Conservation (phyloP, 1,140 invertebrate species). For the Drosophila subpulchrella region DNA sequence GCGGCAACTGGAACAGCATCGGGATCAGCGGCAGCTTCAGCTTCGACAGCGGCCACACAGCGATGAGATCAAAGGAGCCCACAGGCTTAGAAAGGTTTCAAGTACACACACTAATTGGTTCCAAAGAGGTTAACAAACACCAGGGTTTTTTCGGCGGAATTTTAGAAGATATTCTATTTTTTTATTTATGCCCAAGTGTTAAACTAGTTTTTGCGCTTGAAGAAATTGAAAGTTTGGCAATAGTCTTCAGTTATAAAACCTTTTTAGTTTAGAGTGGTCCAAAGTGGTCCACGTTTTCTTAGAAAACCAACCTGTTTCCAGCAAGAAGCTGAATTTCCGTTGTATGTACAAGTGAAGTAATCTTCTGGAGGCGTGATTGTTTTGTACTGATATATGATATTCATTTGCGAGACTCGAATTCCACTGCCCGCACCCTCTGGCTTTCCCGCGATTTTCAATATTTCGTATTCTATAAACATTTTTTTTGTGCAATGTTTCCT, state of each 20-base stretch:
- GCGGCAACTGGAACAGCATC: constrained; percentile 45
- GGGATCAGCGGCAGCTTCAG: constrained; percentile 13
- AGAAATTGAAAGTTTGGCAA: neutral
- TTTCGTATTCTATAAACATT: constrained; percentile 11
- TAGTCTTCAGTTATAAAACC: neutral
- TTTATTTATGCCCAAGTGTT: neutral
- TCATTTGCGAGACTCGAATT: constrained; percentile 70
- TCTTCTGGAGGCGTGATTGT: constrained; percentile 1
- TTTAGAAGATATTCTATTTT: neutral
- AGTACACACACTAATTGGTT: neutral
- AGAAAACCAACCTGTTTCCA: neutral
- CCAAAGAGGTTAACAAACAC: constrained; percentile 3
- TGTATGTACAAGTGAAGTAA: neutral
- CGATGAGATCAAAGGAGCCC: constrained; percentile 13
- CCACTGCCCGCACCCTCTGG: constrained; percentile 21
- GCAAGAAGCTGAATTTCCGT: neutral
- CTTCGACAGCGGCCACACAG: constrained; percentile 31
- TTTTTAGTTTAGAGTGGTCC: neutral
- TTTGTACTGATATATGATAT: constrained; percentile 44
- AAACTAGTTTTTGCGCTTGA: neutral
- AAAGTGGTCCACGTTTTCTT: neutral
- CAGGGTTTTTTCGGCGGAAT: neutral
- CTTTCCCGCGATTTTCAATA: constrained; percentile 6
- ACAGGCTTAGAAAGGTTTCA: constrained; percentile 38
- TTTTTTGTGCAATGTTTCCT: constrained; percentile 60